Percentiles rank a stretch among this genome's conserved stretches.
Conservation (phyloP, 2,888 invertebrate species). For the Conistra vaccinii region DNA sequence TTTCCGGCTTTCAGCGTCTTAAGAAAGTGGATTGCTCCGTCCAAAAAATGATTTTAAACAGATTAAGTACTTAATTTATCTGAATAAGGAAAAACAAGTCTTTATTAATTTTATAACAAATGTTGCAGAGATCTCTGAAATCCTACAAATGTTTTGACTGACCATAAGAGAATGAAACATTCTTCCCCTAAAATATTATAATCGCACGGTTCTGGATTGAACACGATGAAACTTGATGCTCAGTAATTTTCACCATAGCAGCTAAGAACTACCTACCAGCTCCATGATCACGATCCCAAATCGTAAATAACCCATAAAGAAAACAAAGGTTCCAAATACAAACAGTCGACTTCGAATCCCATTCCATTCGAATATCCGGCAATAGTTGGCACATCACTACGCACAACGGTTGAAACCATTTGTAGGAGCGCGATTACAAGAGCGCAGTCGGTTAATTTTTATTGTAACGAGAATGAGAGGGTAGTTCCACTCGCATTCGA, state of each 20-base stretch:
- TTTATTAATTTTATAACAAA: too few relatives aligned
- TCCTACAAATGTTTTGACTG: background rate
- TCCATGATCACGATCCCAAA: background rate
- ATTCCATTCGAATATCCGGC: slow-evolving; percentile 40
- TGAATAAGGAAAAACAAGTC: background rate
- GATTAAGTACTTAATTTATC: background rate
- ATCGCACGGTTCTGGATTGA: background rate
- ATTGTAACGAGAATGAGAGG: slow-evolving; percentile 58
- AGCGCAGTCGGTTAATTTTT: slow-evolving; percentile 66
- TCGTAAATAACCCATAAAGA: slow-evolving; percentile 1
- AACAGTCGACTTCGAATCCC: slow-evolving; percentile 26
- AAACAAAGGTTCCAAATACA: slow-evolving; percentile 19
- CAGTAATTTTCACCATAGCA: background rate
- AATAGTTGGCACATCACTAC: slow-evolving; percentile 64
- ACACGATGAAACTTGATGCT: background rate
- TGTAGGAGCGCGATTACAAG: slow-evolving; percentile 48
- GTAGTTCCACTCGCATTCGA: slow-evolving; percentile 52
- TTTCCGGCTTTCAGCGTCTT: background rate
- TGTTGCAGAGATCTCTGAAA: background rate
- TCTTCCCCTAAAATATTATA: background rate
- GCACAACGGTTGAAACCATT: slow-evolving; percentile 53
- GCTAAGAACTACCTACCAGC: background rate
- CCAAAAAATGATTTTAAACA: background rate
- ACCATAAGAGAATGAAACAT: background rate
- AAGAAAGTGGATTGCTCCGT: background rate